Evolutionary conservation across 2,888 invertebrate genomes (phyloP), one percentile per base, ranked within the genome.

Genomic region (Plagodis dolabraria): DNA sequence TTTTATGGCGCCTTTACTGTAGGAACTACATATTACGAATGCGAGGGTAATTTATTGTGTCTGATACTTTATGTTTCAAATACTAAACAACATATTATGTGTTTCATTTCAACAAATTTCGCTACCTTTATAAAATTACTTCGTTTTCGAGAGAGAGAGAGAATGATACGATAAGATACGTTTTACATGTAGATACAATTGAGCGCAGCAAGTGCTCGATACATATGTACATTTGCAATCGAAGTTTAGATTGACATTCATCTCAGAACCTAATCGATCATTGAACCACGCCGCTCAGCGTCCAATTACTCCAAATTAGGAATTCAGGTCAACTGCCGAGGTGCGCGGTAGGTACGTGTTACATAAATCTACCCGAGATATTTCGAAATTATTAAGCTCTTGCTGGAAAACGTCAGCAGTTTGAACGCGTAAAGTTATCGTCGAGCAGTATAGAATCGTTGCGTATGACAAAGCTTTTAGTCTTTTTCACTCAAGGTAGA

Each of bases 281-380:
- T 43, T 43, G 43, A 43, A 43, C 43, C 11, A 6, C 11, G 43
- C 43, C 11, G 40, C 10, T 40, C 40, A 43, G 43, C 43, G 11
- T 43, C 43, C 43, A 45, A 33, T 44, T 53, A 51, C 59, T 60
- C 33, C 51, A 63, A 65, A 67, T 67, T 65, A 67, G 67, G 61
- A 53, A 67, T 65, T 63, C 61, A 63, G 67, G 63, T 65, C 67
- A 61, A 57, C 58, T 53, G 50, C 52, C 53, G 59, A 56, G 57
- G 55, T 59, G 42, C 56, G 51, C 54, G 56, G 54, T 53, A 61
- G 46, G 64, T 54, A 62, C 53, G 64, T 61, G 63, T 56, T 45
- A 61, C 10, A 40, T 63, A 63, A 63, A 67, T 63, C 67, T 60
- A 57, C 55, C 0, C 43, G 59, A 50, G 47, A 54, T 50, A 53